These are phyloP conservation scores for Aethes cnicana DNA, from an alignment of 2,888 invertebrate species.

Conservation along the genomic window DNA sequence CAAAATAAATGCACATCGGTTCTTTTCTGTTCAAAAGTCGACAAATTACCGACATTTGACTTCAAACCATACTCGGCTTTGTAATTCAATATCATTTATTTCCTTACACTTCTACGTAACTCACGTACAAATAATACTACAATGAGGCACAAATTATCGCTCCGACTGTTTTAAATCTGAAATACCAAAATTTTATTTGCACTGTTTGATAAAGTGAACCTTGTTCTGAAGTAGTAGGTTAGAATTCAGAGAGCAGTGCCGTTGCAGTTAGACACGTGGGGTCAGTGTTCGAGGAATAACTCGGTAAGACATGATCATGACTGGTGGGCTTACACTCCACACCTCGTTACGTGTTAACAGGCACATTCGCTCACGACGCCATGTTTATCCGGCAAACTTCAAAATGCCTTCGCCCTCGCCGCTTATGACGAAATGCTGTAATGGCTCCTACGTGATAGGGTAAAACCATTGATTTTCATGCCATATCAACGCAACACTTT, in stretches of 20 bases:
- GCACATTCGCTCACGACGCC: conserved; percentile 79
- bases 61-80: conserved; percentile 50
- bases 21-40: conserved; percentile 16
- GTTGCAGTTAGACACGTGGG: conserved; percentile 44
- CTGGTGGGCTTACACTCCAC: conserved; percentile 80
- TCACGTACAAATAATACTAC: conserved; percentile 79
- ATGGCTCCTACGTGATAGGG: conserved; percentile 65
- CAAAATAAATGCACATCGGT: no score
- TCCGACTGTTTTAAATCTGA: conserved; percentile 55
- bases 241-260: conserved; percentile 35
- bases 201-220: conserved; percentile 12
- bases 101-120: conserved; percentile 69
- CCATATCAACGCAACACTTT: conserved; percentile 33
- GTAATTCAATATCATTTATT: conserved; percentile 66
- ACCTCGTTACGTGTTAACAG: conserved; percentile 82
- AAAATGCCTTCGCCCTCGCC: conserved; percentile 54
- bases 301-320: conserved; percentile 80
- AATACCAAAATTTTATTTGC: conserved; percentile 46
- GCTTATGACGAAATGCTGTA: conserved; percentile 61
- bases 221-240: conserved; percentile 32
- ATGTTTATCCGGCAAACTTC: conserved; percentile 76
- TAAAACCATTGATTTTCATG: conserved; percentile 44
- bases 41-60: conserved; percentile 55
- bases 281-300: conserved; percentile 81
- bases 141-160: conserved; percentile 80